phyloP scores from a whole-genome alignment of 2,888 invertebrate species.

The Cheilosia soror region DNA sequence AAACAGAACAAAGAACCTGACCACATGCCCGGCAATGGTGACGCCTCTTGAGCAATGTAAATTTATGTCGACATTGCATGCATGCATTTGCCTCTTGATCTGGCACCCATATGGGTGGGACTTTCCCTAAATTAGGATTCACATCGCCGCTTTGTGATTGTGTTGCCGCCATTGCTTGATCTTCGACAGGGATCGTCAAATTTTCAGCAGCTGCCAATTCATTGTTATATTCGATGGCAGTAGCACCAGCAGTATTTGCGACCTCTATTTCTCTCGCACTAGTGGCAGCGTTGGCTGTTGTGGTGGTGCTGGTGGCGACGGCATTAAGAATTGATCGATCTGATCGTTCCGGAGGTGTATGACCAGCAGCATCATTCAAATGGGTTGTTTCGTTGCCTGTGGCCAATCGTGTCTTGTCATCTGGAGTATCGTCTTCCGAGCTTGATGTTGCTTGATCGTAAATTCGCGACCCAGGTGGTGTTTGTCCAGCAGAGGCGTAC shows the following conservation, averaged over 20 bases:
- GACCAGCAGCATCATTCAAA: conserved; percentile 58
- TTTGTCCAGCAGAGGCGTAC: conserved; percentile 80
- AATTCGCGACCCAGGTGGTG: conserved; percentile 78
- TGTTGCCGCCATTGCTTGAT: conserved; percentile 2
- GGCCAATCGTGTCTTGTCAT: neutral
- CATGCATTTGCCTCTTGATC: conserved; percentile 92
- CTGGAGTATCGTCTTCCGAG: conserved; percentile 76
- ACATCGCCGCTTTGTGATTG: conserved; percentile 15
- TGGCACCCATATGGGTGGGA: conserved; percentile 94
- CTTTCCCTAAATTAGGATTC: conserved; percentile 86
- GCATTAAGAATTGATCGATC: conserved; percentile 30
- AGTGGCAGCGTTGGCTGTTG: neutral
- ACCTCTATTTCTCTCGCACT: neutral
- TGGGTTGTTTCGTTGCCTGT: neutral
- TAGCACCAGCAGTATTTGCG: neutral
- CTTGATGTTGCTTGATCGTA: conserved; percentile 75
- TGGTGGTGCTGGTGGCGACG: neutral
- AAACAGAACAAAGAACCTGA: conserved; percentile 91
- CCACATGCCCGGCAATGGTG: conserved; percentile 96
- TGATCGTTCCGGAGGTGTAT: conserved; percentile 52
- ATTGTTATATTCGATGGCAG: conserved; percentile 10
- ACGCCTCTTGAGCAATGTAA: conserved; percentile 91
- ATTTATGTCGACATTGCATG: conserved; percentile 92
- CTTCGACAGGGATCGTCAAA: neutral
- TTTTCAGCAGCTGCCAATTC: conserved; percentile 29